Conservation (phyloP, 2,113 vertebrate genomes). For the Oreocharis arfaki region DNA sequence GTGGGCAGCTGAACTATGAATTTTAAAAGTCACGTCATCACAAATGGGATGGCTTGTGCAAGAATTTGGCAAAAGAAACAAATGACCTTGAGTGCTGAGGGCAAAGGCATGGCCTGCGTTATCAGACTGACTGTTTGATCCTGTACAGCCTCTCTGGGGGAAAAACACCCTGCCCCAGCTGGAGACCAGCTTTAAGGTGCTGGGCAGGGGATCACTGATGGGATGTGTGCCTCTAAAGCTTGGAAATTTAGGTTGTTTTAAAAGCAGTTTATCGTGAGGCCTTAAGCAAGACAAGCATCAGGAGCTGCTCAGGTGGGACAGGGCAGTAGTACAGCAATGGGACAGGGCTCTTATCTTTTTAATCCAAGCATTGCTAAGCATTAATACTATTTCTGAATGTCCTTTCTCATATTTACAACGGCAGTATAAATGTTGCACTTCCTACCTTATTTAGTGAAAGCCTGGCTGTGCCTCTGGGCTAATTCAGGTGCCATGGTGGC, state of each 20-base stretch:
- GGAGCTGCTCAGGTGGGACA: background rate
- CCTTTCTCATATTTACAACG: background rate
- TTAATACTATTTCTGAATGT: background rate
- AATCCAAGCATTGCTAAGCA: background rate
- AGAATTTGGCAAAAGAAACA: background rate
- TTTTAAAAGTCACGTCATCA: background rate
- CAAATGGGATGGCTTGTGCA: background rate
- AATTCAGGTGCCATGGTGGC: background rate
- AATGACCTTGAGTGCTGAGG: background rate
- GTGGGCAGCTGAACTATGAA: background rate
- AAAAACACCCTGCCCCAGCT: background rate
- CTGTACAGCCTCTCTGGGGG: background rate
- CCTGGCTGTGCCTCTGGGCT: background rate
- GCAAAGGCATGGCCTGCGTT: rapidly evolving
- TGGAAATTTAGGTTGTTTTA: background rate
- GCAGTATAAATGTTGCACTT: background rate
- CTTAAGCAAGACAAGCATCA: background rate
- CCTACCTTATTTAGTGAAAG: background rate
- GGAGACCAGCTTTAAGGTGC: background rate
- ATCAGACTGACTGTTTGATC: background rate
- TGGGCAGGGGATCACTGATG: background rate
- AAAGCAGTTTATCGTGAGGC: background rate
- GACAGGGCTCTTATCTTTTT: background rate
- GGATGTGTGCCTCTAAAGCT: background rate
- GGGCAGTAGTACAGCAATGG: background rate